Evolutionary conservation across 1,140 invertebrate species (phyloP), one percentile per base, ranked within the genome.

Genomic region (Saxidomus purpurata): DNA sequence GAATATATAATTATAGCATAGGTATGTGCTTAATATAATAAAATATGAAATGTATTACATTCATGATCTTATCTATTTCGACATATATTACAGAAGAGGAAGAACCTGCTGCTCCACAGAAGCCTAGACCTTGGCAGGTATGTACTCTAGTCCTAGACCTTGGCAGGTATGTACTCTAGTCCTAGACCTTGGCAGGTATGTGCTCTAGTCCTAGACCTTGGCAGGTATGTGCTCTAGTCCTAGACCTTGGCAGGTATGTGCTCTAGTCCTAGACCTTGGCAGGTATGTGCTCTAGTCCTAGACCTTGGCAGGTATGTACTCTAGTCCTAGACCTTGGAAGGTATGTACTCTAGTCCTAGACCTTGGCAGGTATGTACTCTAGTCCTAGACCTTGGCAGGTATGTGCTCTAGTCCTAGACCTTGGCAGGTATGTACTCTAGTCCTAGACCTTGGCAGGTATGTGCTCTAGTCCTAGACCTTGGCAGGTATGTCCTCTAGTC

Each of bases 91-190:
- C 52, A 55, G 74, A 49, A 19, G 77, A 82, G 43, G n/a, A 86
- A 52, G 71, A 90, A 74, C 31, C 43, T 25, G 52, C 77, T n/a
- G 71, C 67, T 87, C 49, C 71, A 81, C 0, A 79, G 28, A 79
- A 79, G 19, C 15, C 28, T 59, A 79, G 49, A 55, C 76, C 76
- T 17, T 79, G 76, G 76, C 43, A 79, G 76, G 76, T 79, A 9
- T 52, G 74, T 77, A 47, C 15, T 19, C 52, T 13, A 43, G 17
- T 17, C 17, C 8, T 49, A 49, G 8, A 49, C 47, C 8, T 49
- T 49, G n/a, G n/a, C n/a, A n/a, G n/a, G n/a, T n/a, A n/a, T n/a
- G n/a, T n/a, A n/a, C n/a, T n/a, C n/a, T n/a, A n/a, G n/a, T n/a
- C 15, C 28, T 59, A 79, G 49, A 55, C 76, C 76, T 17, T 79